Evolutionary conservation across 2,797 vertebrate genomes (phyloP).

Genomic region (Sebastes reedi): DNA sequence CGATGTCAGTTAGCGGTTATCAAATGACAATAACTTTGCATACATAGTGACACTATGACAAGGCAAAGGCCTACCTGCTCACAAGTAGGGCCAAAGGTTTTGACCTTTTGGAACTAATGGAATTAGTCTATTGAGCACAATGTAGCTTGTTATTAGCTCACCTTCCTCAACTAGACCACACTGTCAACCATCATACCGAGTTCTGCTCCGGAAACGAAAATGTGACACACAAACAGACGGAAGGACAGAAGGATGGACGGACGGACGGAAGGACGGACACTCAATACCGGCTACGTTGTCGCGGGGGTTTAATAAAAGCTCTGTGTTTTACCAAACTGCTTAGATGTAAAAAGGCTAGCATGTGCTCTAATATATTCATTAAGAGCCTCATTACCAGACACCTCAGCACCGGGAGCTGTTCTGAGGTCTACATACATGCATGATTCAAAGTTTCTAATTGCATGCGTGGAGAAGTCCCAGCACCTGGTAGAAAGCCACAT

Average conservation of each 20-base stretch:
- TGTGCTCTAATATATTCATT: conserved; percentile 35
- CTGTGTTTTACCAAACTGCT: conserved; percentile 1
- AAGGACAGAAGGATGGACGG: too few relatives aligned
- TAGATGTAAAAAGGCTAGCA: background rate
- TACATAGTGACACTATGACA: background rate
- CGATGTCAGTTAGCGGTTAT: background rate
- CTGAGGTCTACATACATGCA: background rate
- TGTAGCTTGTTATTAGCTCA: too few relatives aligned
- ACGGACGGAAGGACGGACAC: too few relatives aligned
- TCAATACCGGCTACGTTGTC: too few relatives aligned
- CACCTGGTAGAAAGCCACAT: background rate
- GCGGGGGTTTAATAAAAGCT: background rate
- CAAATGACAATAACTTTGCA: background rate
- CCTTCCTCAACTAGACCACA: too few relatives aligned
- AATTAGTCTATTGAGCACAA: too few relatives aligned
- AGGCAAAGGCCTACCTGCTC: too few relatives aligned
- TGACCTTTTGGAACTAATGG: too few relatives aligned
- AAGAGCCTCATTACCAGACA: conserved; percentile 19
- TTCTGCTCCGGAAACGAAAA: too few relatives aligned
- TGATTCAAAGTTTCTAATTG: conserved; percentile 26
- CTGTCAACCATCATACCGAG: too few relatives aligned
- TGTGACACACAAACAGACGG: too few relatives aligned
- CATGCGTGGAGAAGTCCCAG: background rate
- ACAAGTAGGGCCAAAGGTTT: too few relatives aligned
- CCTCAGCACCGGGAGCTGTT: background rate